Evolutionary conservation across 2,888 invertebrate genomes (phyloP), one percentile per base, ranked within the genome.

Genomic region (Theodoxus fluviatilis): DNA sequence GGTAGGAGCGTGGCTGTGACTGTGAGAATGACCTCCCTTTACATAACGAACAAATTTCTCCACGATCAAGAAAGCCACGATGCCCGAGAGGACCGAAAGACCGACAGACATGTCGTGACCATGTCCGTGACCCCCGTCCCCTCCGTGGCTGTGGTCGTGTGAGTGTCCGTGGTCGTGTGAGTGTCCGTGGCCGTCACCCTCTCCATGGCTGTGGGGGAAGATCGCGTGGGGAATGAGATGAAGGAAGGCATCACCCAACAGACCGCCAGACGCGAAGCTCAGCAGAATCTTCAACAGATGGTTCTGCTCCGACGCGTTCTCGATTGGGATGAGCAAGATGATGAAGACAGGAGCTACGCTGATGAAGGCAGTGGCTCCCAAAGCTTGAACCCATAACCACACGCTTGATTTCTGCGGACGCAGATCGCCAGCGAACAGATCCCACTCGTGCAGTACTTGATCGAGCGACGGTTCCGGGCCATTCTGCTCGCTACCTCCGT

Each of bases 221-320:
- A 90, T 63, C 12, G 99, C 97, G 88, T 99, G 99, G 0, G 99
- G 99, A 84, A 99, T 99, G 75, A 99, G 89, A 89, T 99, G 99
- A 6, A 99, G 90, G 87, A 99, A 99, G 0, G 99, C 98, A 89
- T 99, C 99, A 7, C 99, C 99, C 0, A 99, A 90, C 18, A 99
- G 90, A 61, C 99, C 96, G 55, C 88, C 88, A 35, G 87, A 86
- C 3, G 88, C 88, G 80, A 88, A 88, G 71, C 86, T 86, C 25
- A 88, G 79, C 35, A 90, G 72, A 55, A 98, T 91, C 89, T 98
- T 98, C 7, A 98, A 89, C 49, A 95, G 89, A 0, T 95, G 93
- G 86, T 94, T 92, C 86, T 94, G 93, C 81, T 94, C 93, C 69
- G 92, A 91, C 75, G 85, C 80, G 64, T 83, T 85, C 47, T 97